Base-by-base conservation (phyloP, 2,888 invertebrate species). In the Leucoptera coffeella region DNA sequence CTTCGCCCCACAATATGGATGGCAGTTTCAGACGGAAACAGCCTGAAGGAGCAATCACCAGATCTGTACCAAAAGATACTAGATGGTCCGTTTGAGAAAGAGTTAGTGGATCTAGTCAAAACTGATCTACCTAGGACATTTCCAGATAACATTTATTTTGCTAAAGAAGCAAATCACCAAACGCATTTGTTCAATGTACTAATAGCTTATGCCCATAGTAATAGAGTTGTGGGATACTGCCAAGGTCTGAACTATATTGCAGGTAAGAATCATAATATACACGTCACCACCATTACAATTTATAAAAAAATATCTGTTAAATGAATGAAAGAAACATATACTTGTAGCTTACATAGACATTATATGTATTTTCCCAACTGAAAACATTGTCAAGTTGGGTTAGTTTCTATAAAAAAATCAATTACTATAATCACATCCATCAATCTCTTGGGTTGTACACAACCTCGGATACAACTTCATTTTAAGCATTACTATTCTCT, bases 201-300 rank as follows among this genome's bases (percentile, higher is more conserved):
- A 32, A 78, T 86, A 39, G 90, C 93, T 2, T 88, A 91, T 58
- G 92, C 91, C 28, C 85, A 89, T 47, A 85, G 86, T 45, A 93
- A 94, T 57, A 77, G 78, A 40, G 80, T 79, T 30, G 84, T 93
- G 41, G 93, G 92, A 15, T 95, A 95, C 54, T 95, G 95, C 47
- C 95, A 94, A 77, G 95, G 95, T 26, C 64, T 94, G 34, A 95
- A 94, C 64, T 95, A 93, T 52, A 87, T 94, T 41, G 91, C 90
- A 45, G 83, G 81, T 61, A 44, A 40, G n/a, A n/a, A n/a, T n/a
- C n/a, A n/a, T n/a, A n/a, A n/a, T n/a, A n/a, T n/a, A n/a, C n/a
- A n/a, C n/a, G n/a, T n/a, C n/a, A n/a, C n/a, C n/a, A n/a, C n/a
- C n/a, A n/a, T n/a, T n/a, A n/a, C n/a, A n/a, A n/a, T n/a, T n/a